Evolutionary conservation across 2,797 vertebrate species (phyloP).

Genomic region (Pangasius larnaudii): DNA sequence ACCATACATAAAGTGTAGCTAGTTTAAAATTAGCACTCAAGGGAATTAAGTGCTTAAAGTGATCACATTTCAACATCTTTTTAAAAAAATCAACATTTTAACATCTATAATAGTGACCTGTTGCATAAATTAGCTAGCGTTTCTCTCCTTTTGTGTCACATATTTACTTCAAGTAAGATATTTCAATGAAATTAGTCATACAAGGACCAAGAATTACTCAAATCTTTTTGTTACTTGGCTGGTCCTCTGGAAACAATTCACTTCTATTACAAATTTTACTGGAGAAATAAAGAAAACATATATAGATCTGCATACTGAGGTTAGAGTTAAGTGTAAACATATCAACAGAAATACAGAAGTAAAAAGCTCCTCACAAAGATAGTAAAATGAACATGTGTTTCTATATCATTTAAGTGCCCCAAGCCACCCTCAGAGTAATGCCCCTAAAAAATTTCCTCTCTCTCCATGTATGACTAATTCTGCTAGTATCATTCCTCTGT

Average conservation of each 20-base stretch:
- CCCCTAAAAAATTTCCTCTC: background rate
- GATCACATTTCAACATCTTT: background rate
- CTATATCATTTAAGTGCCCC: background rate
- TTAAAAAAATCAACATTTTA: background rate
- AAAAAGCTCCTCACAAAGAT: background rate
- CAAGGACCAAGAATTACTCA: background rate
- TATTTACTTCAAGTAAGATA: background rate
- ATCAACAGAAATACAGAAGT: background rate
- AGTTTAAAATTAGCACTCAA: background rate
- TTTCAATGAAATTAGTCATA: background rate
- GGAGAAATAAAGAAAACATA: background rate
- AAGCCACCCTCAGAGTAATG: background rate
- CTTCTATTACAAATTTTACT: background rate
- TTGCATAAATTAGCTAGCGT: background rate
- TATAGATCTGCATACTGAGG: background rate
- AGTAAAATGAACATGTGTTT: background rate
- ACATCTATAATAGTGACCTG: background rate
- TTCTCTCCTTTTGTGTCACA: background rate
- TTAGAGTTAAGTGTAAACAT: background rate
- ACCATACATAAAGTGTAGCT: background rate
- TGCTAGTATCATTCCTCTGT: background rate
- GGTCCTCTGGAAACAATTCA: background rate
- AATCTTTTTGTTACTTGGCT: background rate
- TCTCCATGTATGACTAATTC: conserved; percentile 8
- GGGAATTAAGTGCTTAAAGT: background rate